phyloP scores from a whole-genome alignment of 2,888 invertebrate genomes.

The Eilema caniola region DNA sequence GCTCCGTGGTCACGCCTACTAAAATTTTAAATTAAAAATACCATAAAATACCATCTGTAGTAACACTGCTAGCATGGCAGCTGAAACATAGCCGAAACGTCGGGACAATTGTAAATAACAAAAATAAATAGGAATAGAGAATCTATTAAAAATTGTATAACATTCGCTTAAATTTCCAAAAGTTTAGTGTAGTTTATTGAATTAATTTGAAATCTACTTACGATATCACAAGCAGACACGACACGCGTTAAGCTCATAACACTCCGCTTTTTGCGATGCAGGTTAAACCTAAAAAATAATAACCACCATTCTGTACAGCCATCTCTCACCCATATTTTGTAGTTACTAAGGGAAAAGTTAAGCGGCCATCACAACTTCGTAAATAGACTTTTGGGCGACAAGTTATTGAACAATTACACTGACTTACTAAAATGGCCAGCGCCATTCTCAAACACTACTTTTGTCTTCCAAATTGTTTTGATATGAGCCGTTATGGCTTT shows the following conservation, averaged over 20 bases:
- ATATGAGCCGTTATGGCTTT: background rate
- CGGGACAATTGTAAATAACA: no score
- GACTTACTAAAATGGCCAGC: slow-evolving; percentile 41
- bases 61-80: no score
- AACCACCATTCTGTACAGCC: background rate
- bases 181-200: no score
- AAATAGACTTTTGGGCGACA: slow-evolving; percentile 30
- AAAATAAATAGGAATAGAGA: no score
- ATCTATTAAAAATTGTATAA: no score
- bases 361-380: slow-evolving; percentile 30
- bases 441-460: slow-evolving; percentile 23
- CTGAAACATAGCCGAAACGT: no score
- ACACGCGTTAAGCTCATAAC: background rate
- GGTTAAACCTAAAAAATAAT: background rate
- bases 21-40: no score
- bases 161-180: no score
- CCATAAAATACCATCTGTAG: no score
- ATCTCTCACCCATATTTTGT: slow-evolving; percentile 18
- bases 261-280: background rate
- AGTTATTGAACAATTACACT: slow-evolving; percentile 45
- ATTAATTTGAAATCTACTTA: no score
- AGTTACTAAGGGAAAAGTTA: slow-evolving; percentile 36
- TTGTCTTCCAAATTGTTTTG: slow-evolving; percentile 9
- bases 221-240: no score
- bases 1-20: no score